These are phyloP conservation scores for Carlito syrichta DNA, from an alignment of 2,113 vertebrate genomes.

Conservation along the genomic window DNA sequence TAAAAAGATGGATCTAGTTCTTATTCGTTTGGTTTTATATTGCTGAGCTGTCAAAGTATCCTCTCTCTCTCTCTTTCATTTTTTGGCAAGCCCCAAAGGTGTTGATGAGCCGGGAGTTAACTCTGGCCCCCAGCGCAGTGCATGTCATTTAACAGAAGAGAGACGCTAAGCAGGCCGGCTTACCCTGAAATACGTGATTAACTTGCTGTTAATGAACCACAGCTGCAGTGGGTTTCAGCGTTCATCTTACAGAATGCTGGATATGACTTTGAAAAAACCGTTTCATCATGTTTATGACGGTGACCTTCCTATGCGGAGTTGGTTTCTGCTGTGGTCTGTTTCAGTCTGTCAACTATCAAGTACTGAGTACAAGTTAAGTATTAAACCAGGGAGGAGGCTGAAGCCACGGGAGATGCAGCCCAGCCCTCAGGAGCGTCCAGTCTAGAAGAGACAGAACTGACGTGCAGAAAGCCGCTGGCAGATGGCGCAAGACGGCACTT, in stretches of 20 bases:
- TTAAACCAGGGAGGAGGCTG: background rate
- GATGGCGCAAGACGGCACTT: background rate
- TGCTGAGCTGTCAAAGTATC: background rate
- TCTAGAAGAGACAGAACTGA: background rate
- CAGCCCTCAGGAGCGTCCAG: background rate
- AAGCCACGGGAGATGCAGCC: background rate
- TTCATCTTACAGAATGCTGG: background rate
- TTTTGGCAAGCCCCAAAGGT: background rate
- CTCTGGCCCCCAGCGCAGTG: background rate
- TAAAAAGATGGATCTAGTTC: background rate
- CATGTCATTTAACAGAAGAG: background rate
- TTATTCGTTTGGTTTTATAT: constrained; percentile 10
- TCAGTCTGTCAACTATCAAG: background rate
- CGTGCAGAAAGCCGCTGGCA: background rate
- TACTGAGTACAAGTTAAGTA: background rate
- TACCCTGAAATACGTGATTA: background rate
- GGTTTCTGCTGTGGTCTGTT: background rate
- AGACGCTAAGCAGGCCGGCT: background rate
- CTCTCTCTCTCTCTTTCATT: background rate
- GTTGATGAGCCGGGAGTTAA: background rate
- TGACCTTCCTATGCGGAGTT: background rate
- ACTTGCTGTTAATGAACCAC: background rate
- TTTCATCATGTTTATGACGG: background rate
- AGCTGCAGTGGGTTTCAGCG: background rate
- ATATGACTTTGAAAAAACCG: background rate